Base-by-base conservation (phyloP, 2,113 vertebrate species). In the Rhabdornis inornatus region DNA sequence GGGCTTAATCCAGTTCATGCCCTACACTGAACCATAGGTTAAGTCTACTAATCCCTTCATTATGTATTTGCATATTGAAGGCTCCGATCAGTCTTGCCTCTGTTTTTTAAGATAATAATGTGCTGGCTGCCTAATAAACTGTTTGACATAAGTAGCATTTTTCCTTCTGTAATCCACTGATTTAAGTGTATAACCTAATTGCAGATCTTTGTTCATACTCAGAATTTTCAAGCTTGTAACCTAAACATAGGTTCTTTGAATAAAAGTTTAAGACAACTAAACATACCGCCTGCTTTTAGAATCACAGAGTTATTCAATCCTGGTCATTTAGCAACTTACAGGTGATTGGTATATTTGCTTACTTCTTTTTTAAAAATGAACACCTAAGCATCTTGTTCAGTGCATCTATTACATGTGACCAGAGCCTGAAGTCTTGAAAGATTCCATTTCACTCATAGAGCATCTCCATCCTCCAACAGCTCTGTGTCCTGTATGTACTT, bases 61-160 rank as follows among this genome's bases (percentile, higher is more conserved):
- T 92, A 88, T 4, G 3, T 72, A 81, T 93, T 90, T 90, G 79
- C 84, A 83, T 83, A 81, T 40, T 47, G 56, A 87, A 92, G 88
- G 76, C 64, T 95, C 85, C 80, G 74, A 93, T 93, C 88, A 95
- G 60, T 94, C 83, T 96, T 93, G 85, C 56, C 49, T 93, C 90
- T 92, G 75, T 92, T 91, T 96, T 69, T 86, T 89, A 53, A 96
- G 95, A 94, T 89, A 93, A 92, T 75, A 90, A 60, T 68, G 44
- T 93, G 40, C 45, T 91, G 80, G 65, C 74, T 95, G 81, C 49
- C n/a, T 89, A 92, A 68, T 72, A 81, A 94, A 64, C 52, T 76
- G 68, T 83, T 93, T 88, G n/a, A 83, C 53, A 49, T 35, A 64
- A 83, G 56, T 71, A 94, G 64, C 68, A 68, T 71, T 81, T 79